Conservation (phyloP, 2,797 vertebrate genomes). For the Neosalanx taihuensis region DNA sequence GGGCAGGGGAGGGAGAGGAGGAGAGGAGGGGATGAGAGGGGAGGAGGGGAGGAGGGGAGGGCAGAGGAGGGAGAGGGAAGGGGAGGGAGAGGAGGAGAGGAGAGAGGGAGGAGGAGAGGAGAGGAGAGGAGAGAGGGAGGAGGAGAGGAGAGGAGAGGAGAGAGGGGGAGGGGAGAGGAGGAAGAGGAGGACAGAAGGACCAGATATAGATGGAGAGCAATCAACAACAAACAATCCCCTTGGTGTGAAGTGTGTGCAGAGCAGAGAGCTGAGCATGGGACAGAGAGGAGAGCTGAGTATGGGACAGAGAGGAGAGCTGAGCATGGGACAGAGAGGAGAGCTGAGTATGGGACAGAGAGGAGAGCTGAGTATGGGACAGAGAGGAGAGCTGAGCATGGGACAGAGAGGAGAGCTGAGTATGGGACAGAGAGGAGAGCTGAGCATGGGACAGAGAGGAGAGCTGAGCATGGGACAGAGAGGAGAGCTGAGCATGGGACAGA, state of each 20-base stretch:
- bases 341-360: no score
- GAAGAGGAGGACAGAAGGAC: neutral
- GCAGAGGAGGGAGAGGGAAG: neutral
- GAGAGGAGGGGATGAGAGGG: constrained; percentile 14
- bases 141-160: constrained; percentile 7
- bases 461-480: constrained; percentile 37
- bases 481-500: no score
- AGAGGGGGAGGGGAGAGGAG: constrained; percentile 3
- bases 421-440: constrained; percentile 33
- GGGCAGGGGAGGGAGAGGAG: constrained; percentile 15
- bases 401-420: constrained; percentile 33
- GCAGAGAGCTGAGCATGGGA: constrained; percentile 34
- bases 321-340: constrained; percentile 35
- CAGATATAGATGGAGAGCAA: constrained; percentile 11
- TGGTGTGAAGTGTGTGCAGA: constrained; percentile 42
- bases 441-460: no score
- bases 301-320: constrained; percentile 29
- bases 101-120: constrained; percentile 18
- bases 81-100: constrained; percentile 4
- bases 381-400: no score
- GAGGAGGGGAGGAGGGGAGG: constrained; percentile 8
- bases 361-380: constrained; percentile 35
- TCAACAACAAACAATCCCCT: constrained; percentile 51
- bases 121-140: neutral
- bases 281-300: no score